A percentile compares a stretch with the other conserved stretches of the same genome.
Evolutionary conservation across 2,797 vertebrate genomes (phyloP).

Genomic region (Mycteria americana): DNA sequence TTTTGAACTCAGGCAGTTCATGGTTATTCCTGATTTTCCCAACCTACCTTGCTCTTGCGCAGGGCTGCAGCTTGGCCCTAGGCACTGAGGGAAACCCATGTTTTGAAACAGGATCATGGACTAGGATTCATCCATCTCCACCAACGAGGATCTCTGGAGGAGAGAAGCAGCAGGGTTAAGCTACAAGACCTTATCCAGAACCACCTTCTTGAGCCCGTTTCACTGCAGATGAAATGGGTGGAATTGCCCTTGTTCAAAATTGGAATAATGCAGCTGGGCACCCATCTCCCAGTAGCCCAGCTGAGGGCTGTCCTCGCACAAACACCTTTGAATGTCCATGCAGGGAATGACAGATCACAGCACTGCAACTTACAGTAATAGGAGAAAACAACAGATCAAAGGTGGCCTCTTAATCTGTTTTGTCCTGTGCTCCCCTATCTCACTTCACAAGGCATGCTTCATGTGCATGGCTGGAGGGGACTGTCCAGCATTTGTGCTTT

Average conservation of each 20-base stretch:
- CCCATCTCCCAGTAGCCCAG: background rate
- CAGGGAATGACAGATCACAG: background rate
- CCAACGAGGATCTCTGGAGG: background rate
- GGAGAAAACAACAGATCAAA: slow-evolving; percentile 21
- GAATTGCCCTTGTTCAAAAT: background rate
- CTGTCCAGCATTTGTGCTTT: background rate
- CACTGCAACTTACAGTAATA: background rate
- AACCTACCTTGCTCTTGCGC: background rate
- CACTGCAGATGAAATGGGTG: background rate
- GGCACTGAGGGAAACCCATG: background rate
- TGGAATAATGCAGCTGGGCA: background rate
- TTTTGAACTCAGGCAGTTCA: background rate
- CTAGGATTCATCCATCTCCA: background rate
- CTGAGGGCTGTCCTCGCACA: background rate
- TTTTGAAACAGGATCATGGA: background rate
- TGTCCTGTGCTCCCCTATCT: background rate
- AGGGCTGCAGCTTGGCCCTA: background rate
- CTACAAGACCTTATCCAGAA: background rate
- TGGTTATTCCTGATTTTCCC: background rate
- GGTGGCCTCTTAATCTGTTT: background rate
- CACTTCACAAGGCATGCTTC: background rate
- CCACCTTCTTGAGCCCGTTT: background rate
- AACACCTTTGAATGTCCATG: background rate
- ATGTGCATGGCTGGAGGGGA: background rate
- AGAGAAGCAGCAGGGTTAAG: background rate